Evolutionary conservation across 2,888 invertebrate species (phyloP).

Genomic region (Drosophila conformis): DNA sequence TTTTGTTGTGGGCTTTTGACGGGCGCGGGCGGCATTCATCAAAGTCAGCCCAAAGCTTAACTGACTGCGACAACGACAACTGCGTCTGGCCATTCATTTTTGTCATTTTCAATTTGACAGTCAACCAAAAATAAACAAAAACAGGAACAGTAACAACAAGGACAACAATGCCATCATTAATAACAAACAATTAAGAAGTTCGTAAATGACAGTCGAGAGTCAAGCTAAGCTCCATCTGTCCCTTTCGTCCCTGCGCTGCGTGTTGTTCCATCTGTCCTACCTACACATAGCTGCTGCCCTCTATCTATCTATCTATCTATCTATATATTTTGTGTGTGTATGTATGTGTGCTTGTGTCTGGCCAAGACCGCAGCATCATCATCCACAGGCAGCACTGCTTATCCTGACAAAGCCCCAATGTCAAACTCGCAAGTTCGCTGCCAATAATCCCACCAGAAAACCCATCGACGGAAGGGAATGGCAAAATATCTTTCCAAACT

Average conservation of each 20-base stretch:
- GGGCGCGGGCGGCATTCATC: constrained; percentile 65
- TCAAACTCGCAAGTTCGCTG: constrained; percentile 49
- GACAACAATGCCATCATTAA: constrained; percentile 64
- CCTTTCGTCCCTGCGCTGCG: background rate
- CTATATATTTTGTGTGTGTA: background rate
- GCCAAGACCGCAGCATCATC: constrained; percentile 39
- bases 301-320: constrained; percentile 8
- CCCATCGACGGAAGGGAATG: background rate
- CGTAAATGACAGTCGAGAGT: constrained; percentile 55
- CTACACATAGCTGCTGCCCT: background rate
- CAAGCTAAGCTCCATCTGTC: constrained; percentile 39
- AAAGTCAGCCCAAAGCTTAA: constrained; percentile 61
- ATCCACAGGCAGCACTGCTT: constrained; percentile 29
- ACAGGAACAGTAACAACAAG: constrained; percentile 32
- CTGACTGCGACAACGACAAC: constrained; percentile 19
- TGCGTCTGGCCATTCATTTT: constrained; percentile 46
- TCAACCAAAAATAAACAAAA: constrained; percentile 32
- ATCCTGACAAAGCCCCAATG: constrained; percentile 44
- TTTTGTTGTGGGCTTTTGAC: constrained; percentile 54
- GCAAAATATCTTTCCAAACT: constrained; percentile 17
- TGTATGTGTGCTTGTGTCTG: background rate
- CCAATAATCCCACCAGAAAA: constrained; percentile 48
- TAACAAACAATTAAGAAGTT: constrained; percentile 75
- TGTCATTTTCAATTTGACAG: constrained; percentile 70
- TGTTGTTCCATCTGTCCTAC: background rate